Percentiles rank a stretch among this genome's conserved stretches.
These are phyloP conservation scores for Ennomos fuscantarius DNA, from an alignment of 2,888 invertebrate genomes.

Conservation along the genomic window DNA sequence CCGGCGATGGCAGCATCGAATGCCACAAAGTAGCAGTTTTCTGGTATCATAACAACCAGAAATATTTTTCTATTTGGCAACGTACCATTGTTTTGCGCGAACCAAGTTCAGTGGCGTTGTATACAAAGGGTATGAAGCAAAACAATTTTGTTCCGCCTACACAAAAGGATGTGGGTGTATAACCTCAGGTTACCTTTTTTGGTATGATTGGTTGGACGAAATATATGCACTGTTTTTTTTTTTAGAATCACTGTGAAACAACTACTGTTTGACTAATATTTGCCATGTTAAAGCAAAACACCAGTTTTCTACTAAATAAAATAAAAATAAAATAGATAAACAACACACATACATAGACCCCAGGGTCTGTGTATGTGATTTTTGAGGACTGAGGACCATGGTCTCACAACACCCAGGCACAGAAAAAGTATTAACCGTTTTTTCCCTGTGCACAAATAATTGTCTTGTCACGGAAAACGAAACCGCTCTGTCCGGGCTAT, in stretches of 20 bases:
- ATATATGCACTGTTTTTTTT: neutral
- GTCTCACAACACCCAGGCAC: no score
- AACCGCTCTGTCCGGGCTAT: no score
- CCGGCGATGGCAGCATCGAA: neutral
- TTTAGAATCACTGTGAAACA: neutral
- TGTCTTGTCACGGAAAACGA: no score
- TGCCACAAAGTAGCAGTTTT: conserved; percentile 4
- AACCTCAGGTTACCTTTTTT: neutral
- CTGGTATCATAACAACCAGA: conserved; percentile 2
- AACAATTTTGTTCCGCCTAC: conserved; percentile 9
- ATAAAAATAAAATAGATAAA: no score
- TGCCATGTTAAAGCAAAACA: no score
- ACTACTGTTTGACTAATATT: neutral
- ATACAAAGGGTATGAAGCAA: conserved; percentile 8
- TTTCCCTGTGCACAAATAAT: no score
- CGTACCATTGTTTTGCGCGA: conserved; percentile 2
- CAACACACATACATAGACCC: no score
- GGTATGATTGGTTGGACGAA: neutral
- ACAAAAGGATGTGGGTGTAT: neutral
- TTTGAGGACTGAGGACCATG: no score
- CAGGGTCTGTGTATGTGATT: no score
- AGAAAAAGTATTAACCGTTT: no score
- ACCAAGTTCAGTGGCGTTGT: conserved; percentile 1
- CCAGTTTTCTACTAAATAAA: no score
- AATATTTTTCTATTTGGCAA: conserved; percentile 7